Evolutionary conservation across 2,888 invertebrate species (phyloP).

Genomic region (Lordiphosa fenestrarum): DNA sequence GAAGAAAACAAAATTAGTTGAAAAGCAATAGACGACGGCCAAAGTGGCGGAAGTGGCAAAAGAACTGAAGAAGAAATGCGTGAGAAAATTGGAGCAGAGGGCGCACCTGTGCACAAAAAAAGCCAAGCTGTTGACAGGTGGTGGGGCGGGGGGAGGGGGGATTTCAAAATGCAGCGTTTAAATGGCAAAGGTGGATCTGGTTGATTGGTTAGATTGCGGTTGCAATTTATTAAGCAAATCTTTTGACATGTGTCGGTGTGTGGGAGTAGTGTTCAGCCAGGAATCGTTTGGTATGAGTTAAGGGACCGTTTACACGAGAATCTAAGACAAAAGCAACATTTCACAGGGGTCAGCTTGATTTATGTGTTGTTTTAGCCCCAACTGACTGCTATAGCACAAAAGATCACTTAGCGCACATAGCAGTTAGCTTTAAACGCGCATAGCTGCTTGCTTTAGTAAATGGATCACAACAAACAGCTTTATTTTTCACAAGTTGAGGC

Average conservation of each 20-base stretch:
- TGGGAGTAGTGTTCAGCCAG: not conserved
- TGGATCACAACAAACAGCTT: too few species aligned
- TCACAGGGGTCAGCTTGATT: too few species aligned
- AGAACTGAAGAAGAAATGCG: constrained; percentile 42
- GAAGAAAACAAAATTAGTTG: constrained; percentile 73
- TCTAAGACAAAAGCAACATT: too few species aligned
- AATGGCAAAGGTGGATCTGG: constrained; percentile 7
- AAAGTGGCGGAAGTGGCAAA: constrained; percentile 57
- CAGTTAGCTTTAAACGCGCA: too few species aligned
- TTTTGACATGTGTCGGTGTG: constrained; percentile 2
- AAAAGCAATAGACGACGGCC: constrained; percentile 54
- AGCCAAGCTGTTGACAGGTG: constrained; percentile 14
- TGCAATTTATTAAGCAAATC: constrained; percentile 40
- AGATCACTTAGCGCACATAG: too few species aligned
- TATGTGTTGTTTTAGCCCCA: too few species aligned
- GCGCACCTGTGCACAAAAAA: constrained; percentile 44
- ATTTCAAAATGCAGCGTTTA: constrained; percentile 11
- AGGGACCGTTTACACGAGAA: too few species aligned
- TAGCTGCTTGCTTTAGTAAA: too few species aligned
- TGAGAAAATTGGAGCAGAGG: constrained; percentile 56
- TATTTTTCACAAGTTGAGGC: too few species aligned
- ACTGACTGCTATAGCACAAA: too few species aligned
- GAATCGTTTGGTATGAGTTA: too few species aligned
- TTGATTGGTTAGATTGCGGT: constrained; percentile 21
- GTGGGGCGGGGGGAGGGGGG: not conserved